Conservation (phyloP, 2,113 vertebrate genomes). For the Poicephalus gulielmi region DNA sequence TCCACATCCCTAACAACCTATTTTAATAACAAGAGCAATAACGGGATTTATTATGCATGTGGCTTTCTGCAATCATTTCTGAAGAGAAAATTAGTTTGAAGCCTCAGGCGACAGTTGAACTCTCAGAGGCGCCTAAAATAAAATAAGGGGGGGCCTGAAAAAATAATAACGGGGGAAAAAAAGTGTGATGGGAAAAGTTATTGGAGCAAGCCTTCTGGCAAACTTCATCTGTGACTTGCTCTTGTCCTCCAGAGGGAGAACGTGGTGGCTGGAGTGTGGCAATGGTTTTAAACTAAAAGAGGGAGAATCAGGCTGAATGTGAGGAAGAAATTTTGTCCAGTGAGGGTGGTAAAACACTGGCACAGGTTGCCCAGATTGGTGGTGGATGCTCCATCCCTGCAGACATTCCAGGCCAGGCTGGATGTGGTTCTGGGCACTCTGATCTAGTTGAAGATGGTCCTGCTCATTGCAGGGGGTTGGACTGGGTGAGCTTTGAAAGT, state of each 20-base stretch:
- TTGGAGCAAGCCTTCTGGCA: neutral
- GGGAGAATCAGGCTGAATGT: neutral
- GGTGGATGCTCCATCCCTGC: neutral
- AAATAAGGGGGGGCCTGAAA: slow-evolving; percentile 63
- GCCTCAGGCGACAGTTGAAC: slow-evolving; percentile 82
- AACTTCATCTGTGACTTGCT: slow-evolving; percentile 37
- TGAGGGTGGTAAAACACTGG: neutral
- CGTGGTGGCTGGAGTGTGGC: accelerated
- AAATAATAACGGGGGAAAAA: slow-evolving; percentile 55
- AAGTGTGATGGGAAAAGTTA: slow-evolving; percentile 62
- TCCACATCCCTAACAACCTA: slow-evolving; percentile 69
- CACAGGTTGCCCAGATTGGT: neutral
- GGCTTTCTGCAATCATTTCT: slow-evolving; percentile 75
- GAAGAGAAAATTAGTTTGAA: slow-evolving; percentile 83
- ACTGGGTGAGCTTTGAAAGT: neutral
- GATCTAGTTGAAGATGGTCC: neutral
- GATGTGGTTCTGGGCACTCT: neutral
- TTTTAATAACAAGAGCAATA: slow-evolving; percentile 85
- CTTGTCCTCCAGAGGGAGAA: neutral
- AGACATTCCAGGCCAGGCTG: neutral
- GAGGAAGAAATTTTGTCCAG: neutral
- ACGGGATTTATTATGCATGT: slow-evolving; percentile 83
- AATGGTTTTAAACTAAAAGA: neutral
- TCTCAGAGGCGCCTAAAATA: slow-evolving; percentile 78
- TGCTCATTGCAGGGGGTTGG: neutral